These are phyloP conservation scores for Pagetopsis macropterus DNA, from an alignment of 2,797 vertebrate species.

Conservation along the genomic window DNA sequence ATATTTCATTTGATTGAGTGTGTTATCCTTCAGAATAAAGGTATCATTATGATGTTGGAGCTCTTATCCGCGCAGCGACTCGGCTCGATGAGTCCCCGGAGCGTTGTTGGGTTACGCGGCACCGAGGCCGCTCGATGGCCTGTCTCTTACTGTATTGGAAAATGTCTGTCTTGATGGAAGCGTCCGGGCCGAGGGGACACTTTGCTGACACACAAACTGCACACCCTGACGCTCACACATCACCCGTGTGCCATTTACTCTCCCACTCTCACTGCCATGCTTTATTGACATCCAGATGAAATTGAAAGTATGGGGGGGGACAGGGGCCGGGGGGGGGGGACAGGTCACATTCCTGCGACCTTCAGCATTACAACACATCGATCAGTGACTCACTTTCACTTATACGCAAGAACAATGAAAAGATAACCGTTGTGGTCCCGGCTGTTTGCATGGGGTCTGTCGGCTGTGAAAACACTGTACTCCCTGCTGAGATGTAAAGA, in stretches of 20 bases:
- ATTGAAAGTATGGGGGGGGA: neutral
- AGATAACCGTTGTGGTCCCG: too few species aligned
- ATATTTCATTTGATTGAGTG: neutral
- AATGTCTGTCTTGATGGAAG: constrained; percentile 53
- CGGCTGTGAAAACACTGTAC: neutral
- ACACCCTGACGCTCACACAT: neutral
- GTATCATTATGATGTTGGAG: constrained; percentile 22
- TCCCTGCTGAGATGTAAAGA: too few species aligned
- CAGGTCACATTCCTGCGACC: constrained; percentile 22
- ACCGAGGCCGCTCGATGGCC: constrained; percentile 50
- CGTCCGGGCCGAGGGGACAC: constrained; percentile 2
- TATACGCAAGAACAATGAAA: neutral
- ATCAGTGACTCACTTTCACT: neutral
- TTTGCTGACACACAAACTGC: constrained; percentile 21
- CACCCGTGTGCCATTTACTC: constrained; percentile 19
- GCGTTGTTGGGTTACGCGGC: constrained; percentile 52
- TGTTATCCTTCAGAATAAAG: constrained; percentile 28
- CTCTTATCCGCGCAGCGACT: constrained; percentile 50
- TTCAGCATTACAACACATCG: constrained; percentile 13
- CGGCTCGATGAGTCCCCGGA: constrained; percentile 60
- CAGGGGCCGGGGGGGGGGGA: neutral
- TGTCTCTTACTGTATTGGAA: constrained; percentile 56
- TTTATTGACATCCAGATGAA: constrained; percentile 35
- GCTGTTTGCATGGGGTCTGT: too few species aligned
- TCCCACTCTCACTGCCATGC: constrained; percentile 3